Evolutionary conservation across 2,888 invertebrate genomes (phyloP), one percentile per base, ranked within the genome.

Genomic region (Taenaris catops): DNA sequence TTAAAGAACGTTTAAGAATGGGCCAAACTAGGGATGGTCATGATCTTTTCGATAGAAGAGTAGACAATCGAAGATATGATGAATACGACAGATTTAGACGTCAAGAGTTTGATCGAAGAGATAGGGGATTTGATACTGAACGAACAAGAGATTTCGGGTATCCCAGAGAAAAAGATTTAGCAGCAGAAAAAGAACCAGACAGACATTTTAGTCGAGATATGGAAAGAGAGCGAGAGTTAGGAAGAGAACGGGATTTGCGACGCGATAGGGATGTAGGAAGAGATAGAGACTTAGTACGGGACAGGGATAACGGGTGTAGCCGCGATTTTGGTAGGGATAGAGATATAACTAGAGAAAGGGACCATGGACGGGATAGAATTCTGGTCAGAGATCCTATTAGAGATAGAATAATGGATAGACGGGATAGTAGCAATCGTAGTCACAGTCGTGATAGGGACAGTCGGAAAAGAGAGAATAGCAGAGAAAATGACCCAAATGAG

Each of bases 391-490:
- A 64, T n/a, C 37, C 34, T 53, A 11, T 20, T 46, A 46, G 46
- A 44, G 67, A 74, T 46, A 51, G 49, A 36, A 26, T 42, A 28
- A 43, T 14, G 14, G 14, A 14, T 2, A 14, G 48, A 25, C 40
- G 47, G 31, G 25, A 44, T 4, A 63, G 49, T 39, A 58, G 31
- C 24, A 53, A 48, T 36, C 65, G 66, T n/a, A 71, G 71, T 45
- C 60, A 56, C 41, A 80, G 78, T 53, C 61, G 48, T 17, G 83
- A 83, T n/a, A 62, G 41, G 29, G 79, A 79, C 4, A 52, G 55
- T 12, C 70, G 75, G 18, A 83, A 80, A 61, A 62, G 79, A 48
- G 73, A 51, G 8, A 50, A 54, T 10, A 81, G 80, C 42, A 71
- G 48, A 49, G 83, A 83, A 18, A 72, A 49, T 34, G 73, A 71